Conservation (phyloP, 2,888 invertebrate species). For the Rhabditoides inermis region DNA sequence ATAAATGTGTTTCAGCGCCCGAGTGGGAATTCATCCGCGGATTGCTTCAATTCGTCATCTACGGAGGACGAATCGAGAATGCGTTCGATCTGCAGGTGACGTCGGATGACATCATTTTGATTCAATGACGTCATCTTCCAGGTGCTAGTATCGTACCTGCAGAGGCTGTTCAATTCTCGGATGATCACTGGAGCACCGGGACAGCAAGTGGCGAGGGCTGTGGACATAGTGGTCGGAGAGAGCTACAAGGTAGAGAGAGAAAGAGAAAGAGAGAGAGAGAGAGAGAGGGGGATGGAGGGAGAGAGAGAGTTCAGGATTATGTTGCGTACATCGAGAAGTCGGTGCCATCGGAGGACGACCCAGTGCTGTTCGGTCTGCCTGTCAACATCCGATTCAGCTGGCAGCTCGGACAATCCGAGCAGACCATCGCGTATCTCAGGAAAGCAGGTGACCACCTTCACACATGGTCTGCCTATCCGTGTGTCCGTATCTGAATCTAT, state of each 20-base stretch:
- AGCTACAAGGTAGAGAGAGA: conserved; percentile 1
- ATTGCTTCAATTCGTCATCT: conserved; percentile 70
- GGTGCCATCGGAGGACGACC: conserved; percentile 25
- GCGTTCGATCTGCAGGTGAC: conserved; percentile 62
- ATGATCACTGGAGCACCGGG: conserved; percentile 26
- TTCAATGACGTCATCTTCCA: conserved; percentile 34
- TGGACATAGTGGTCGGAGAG: conserved; percentile 15
- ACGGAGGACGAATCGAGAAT: conserved; percentile 78
- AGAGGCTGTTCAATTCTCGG: conserved; percentile 46
- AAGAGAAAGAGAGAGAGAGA: neutral
- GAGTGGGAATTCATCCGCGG: conserved; percentile 73
- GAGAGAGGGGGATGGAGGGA: neutral
- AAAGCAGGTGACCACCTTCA: conserved; percentile 11
- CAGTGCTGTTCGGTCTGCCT: conserved; percentile 69
- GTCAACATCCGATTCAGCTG: conserved; percentile 77
- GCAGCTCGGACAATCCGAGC: conserved; percentile 65
- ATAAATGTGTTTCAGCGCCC: conserved; percentile 20
- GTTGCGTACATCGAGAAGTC: conserved; percentile 63
- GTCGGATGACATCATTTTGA: too few relatives aligned
- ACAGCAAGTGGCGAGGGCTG: conserved; percentile 16
- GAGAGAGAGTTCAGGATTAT: conserved; percentile 18
- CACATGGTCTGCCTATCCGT: too few relatives aligned
- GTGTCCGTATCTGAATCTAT: too few relatives aligned
- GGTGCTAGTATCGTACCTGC: conserved; percentile 65
- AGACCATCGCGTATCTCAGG: conserved; percentile 63